Percentiles rank a stretch among this genome's conserved stretches.
These are phyloP conservation scores for Polyergus mexicanus DNA, from an alignment of 1,140 invertebrate species.

Conservation along the genomic window DNA sequence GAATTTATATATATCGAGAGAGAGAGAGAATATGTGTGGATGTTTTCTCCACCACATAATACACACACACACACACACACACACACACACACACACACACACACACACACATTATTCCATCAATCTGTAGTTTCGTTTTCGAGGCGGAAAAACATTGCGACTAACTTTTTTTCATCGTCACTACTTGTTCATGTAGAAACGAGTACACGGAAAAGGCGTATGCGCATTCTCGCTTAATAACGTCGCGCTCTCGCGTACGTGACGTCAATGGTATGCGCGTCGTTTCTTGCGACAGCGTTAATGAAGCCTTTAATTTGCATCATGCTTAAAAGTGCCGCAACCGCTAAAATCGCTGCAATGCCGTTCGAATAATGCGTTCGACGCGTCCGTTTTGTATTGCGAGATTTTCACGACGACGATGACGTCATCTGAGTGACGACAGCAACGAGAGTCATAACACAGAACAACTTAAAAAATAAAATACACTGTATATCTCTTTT, in stretches of 20 bases:
- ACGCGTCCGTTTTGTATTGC: background rate
- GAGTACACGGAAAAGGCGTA: constrained; percentile 51
- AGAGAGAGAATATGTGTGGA: too few species aligned
- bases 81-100: too few species aligned
- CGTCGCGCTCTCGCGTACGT: background rate
- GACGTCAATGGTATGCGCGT: constrained; percentile 32
- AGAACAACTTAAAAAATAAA: too few species aligned
- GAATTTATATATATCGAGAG: background rate
- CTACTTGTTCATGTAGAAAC: constrained; percentile 14
- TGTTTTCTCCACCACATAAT: too few species aligned
- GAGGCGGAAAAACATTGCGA: constrained; percentile 17
- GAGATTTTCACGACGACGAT: background rate
- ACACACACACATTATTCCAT: too few species aligned
- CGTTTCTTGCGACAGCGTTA: constrained; percentile 52
- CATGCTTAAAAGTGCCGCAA: constrained; percentile 45
- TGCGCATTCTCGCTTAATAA: constrained; percentile 55
- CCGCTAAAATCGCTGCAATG: constrained; percentile 30
- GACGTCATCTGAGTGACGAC: background rate
- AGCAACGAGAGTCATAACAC: too few species aligned
- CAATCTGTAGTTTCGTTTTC: background rate
- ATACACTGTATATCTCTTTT: too few species aligned
- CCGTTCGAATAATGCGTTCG: constrained; percentile 23
- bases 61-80: too few species aligned
- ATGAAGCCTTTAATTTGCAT: constrained; percentile 61
- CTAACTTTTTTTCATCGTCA: constrained; percentile 8